Evolutionary conservation across 2,888 invertebrate genomes (phyloP), one percentile per base, ranked within the genome.

Genomic region (Apotomis capreana): DNA sequence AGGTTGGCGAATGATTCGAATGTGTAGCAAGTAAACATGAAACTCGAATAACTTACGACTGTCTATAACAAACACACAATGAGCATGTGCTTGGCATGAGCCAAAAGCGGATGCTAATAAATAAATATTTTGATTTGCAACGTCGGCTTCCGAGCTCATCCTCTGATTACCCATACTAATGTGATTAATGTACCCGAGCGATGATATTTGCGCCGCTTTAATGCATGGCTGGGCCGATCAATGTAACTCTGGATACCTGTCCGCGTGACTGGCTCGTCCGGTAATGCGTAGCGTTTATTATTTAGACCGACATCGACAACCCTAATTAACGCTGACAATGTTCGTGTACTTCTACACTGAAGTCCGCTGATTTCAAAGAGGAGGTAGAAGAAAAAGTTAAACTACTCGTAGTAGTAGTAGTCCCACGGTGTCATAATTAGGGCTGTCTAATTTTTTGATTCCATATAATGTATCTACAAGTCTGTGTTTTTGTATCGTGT

Each of bases 151-250:
- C 87, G 83, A 84, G 86, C 80, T 83, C 82, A 84, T 84, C 85
- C 84, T 83, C 81, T 77, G 82, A 85, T 86, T 89, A 87, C 89
- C 85, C 76, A 83, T 81, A 81, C 87, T 91, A 89, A 91, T 89
- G 85, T 89, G 89, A 90, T 91, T 91, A 91, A 88, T 85, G 87
- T 85, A 84, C 84, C 82, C 81, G 80, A 81, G 81, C 80, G 82
- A 81, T 83, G 81, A 83, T 84, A 86, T 87, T 87, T 86, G 86
- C 83, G 77, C 82, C 82, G 87, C 85, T 88, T 85, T 86, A 84
- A 85, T 86, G 85, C 85, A 82, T 79, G 81, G 78, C 79, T 80
- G 78, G 79, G 70, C 75, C 78, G 79, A 78, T 83, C 80, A 82
- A 83, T 83, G 82, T 71, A 61, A 36, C 60, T 15, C 46, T 40